Percentiles rank a stretch among this genome's conserved stretches.
Evolutionary conservation across 2,797 vertebrate species (phyloP).

Genomic region (Pangasius mekongensis): DNA sequence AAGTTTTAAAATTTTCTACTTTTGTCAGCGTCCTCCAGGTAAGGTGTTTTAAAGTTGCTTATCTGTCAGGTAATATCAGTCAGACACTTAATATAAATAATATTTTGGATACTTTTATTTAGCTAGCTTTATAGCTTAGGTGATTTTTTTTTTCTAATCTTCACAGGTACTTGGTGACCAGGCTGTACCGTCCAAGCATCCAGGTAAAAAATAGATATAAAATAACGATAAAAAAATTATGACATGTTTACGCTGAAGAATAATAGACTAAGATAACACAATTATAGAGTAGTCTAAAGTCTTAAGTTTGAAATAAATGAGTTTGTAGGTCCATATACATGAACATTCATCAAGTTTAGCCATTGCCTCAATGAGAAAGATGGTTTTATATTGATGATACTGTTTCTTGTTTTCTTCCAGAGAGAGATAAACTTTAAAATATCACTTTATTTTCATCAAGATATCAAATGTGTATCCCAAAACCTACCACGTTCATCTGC

Average conservation of each 20-base stretch:
- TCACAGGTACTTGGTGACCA: constrained; percentile 74
- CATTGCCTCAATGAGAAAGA: neutral
- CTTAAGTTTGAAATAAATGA: neutral
- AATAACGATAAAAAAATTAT: neutral
- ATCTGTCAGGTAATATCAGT: neutral
- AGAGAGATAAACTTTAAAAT: neutral
- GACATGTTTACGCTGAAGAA: neutral
- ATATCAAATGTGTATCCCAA: neutral
- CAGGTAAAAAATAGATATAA: constrained; percentile 69
- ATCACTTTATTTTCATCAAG: neutral
- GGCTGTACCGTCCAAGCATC: constrained; percentile 68
- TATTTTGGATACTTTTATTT: neutral
- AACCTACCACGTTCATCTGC: too few species aligned
- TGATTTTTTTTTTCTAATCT: constrained; percentile 25
- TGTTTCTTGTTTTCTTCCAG: neutral
- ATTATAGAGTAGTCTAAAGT: neutral
- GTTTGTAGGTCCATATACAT: neutral
- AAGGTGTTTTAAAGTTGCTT: constrained; percentile 11
- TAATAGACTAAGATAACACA: neutral
- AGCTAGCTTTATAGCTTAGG: neutral
- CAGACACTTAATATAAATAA: neutral
- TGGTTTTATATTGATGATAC: neutral
- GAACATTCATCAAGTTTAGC: too few species aligned
- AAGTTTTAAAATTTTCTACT: constrained; percentile 45
- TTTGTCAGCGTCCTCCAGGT: constrained; percentile 54